Conservation (phyloP, 2,888 invertebrate species). For the Melanophora roralis region DNA sequence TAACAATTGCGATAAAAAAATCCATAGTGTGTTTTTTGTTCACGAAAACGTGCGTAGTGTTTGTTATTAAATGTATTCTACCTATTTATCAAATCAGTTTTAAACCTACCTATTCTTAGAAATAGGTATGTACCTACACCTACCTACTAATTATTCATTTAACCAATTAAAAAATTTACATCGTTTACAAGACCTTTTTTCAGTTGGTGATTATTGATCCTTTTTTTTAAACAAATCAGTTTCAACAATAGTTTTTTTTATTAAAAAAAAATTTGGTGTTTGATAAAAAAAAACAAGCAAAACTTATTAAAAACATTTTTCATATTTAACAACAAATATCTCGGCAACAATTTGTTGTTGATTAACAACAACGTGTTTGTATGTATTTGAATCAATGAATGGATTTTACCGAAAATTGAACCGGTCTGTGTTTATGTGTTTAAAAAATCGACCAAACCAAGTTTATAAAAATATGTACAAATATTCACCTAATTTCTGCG, state of each 20-base stretch:
- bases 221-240: no score
- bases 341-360: constrained; percentile 41
- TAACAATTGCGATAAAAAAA: not conserved
- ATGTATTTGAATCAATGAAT: constrained; percentile 29
- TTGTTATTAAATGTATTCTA: not conserved
- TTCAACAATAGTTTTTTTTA: not conserved
- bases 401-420: constrained; percentile 51
- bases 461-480: not conserved
- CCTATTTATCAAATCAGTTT: no score
- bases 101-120: no score
- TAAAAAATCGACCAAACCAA: constrained; percentile 14
- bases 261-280: not conserved
- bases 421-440: constrained; percentile 46
- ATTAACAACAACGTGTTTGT: constrained; percentile 25
- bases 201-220: no score
- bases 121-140: not conserved
- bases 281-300: not conserved
- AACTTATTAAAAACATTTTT: constrained; percentile 15
- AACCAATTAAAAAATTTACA: no score
- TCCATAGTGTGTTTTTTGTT: not conserved
- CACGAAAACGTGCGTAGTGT: not conserved
- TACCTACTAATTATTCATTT: not conserved
- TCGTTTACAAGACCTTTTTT: not conserved
- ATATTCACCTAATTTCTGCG: constrained; percentile 64
- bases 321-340: constrained; percentile 20